Evolutionary conservation across 2,113 vertebrate genomes (phyloP).

Genomic region (Silurus meridionalis): DNA sequence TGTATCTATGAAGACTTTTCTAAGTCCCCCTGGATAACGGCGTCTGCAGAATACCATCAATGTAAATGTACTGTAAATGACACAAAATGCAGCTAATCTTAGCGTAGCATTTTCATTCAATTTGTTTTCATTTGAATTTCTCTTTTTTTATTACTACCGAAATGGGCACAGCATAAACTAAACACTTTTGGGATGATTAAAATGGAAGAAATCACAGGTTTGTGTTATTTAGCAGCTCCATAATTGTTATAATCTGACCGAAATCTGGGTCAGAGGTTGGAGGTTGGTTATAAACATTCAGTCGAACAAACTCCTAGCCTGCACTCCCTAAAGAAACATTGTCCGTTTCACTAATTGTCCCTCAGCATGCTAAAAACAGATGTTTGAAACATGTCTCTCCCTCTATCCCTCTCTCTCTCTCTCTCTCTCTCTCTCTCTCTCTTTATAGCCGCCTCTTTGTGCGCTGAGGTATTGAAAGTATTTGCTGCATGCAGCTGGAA

Average conservation of each 20-base stretch:
- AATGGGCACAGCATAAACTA: background rate
- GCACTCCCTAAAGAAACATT: conserved; percentile 39
- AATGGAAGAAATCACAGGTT: background rate
- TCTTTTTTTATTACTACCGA: background rate
- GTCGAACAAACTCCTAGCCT: conserved; percentile 26
- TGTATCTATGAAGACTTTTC: too few species aligned
- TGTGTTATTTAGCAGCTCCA: background rate
- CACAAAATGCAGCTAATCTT: too few species aligned
- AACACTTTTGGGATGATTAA: background rate
- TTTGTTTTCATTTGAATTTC: background rate
- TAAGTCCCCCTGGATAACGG: too few species aligned
- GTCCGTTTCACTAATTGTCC: conserved; percentile 36
- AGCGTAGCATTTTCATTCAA: background rate
- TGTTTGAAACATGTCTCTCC: conserved; percentile 52
- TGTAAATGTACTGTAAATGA: too few species aligned
- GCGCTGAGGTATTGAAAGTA: conserved; percentile 63
- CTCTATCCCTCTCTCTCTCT: conserved; percentile 47
- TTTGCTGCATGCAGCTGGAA: conserved; percentile 60
- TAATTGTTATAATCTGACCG: background rate
- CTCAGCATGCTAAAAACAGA: conserved; percentile 57
- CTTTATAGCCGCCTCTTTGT: background rate
- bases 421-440: conserved; percentile 40
- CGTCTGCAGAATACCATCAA: too few species aligned
- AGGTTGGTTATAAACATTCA: conserved; percentile 19
- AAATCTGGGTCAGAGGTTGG: conserved; percentile 4